Conservation (phyloP, 2,113 vertebrate genomes). For the Poeciliopsis prolifica region DNA sequence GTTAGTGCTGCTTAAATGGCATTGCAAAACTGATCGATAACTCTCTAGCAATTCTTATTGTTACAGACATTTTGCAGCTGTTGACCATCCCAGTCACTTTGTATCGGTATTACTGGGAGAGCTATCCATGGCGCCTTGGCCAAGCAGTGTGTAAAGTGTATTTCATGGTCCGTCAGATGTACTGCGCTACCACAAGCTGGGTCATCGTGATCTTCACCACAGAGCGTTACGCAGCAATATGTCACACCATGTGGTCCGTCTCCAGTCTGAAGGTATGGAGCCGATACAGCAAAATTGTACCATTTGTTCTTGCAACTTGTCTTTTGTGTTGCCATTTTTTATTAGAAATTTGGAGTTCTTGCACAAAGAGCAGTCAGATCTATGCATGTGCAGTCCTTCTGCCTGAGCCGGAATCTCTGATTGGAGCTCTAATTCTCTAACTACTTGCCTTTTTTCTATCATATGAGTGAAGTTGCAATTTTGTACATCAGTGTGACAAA, state of each 20-base stretch:
- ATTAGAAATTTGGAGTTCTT: not conserved
- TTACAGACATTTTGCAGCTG: constrained; percentile 75
- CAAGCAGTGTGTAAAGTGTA: constrained; percentile 77
- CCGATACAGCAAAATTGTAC: not conserved
- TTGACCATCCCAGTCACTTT: constrained; percentile 80
- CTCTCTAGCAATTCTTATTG: not conserved
- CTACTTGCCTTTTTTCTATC: not conserved
- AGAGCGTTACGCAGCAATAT: constrained; percentile 81
- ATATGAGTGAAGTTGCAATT: not conserved
- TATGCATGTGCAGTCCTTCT: no score
- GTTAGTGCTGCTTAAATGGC: not conserved
- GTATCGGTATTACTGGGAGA: constrained; percentile 83
- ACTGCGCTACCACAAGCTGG: constrained; percentile 82
- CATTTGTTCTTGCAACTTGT: not conserved
- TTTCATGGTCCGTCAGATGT: constrained; percentile 81
- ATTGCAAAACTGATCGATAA: not conserved
- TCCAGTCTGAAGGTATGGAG: constrained; percentile 66
- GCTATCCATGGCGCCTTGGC: constrained; percentile 81
- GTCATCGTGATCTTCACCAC: constrained; percentile 79
- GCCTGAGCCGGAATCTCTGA: no score
- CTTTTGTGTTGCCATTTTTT: not conserved
- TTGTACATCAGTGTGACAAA: not conserved
- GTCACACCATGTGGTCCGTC: constrained; percentile 83
- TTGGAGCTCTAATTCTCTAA: not conserved
- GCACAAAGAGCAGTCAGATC: no score